A percentile compares a stretch with the other conserved stretches of the same genome.
These are phyloP conservation scores for Osmerus eperlanus DNA, from an alignment of 2,113 vertebrate genomes.

Conservation along the genomic window DNA sequence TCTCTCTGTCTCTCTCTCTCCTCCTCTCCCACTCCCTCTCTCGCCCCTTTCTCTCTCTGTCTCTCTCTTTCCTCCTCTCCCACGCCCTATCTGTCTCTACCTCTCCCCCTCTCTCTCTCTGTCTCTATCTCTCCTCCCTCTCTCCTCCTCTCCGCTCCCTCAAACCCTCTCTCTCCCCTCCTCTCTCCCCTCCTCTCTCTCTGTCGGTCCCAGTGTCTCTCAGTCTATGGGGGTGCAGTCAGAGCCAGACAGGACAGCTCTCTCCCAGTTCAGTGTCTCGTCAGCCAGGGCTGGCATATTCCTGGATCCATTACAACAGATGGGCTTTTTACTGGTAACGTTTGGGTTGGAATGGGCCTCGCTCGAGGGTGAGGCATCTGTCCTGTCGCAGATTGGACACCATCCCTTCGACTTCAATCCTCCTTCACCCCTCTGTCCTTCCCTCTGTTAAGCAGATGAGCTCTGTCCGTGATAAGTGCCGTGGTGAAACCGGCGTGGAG, in stretches of 20 bases:
- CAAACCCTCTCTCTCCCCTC: neutral
- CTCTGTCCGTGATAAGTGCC: neutral
- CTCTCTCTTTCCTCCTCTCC: neutral
- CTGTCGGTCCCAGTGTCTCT: slow-evolving; percentile 21
- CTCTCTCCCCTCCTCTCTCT: slow-evolving; percentile 1
- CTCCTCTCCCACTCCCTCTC: neutral
- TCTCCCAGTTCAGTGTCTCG: slow-evolving; percentile 55
- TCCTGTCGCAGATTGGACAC: slow-evolving; percentile 65
- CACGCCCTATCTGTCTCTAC: neutral
- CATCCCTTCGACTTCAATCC: slow-evolving; percentile 9
- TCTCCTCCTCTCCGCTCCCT: slow-evolving; percentile 22
- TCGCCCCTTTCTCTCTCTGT: slow-evolving; percentile 6
- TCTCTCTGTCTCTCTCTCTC: too few species aligned
- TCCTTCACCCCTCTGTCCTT: slow-evolving; percentile 16
- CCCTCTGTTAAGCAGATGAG: slow-evolving; percentile 26
- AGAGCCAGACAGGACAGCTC: slow-evolving; percentile 54
- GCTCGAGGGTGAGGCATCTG: slow-evolving; percentile 72
- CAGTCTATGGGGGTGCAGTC: slow-evolving; percentile 8
- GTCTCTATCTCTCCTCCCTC: neutral
- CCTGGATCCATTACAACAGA: slow-evolving; percentile 66
- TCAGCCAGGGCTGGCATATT: slow-evolving; percentile 67
- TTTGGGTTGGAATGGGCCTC: slow-evolving; percentile 66
- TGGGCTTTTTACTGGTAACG: slow-evolving; percentile 70
- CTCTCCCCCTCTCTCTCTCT: neutral
- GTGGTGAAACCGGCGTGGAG: too few species aligned